These are phyloP conservation scores for Callopanchax toddi DNA, from an alignment of 2,113 vertebrate species.

Conservation along the genomic window DNA sequence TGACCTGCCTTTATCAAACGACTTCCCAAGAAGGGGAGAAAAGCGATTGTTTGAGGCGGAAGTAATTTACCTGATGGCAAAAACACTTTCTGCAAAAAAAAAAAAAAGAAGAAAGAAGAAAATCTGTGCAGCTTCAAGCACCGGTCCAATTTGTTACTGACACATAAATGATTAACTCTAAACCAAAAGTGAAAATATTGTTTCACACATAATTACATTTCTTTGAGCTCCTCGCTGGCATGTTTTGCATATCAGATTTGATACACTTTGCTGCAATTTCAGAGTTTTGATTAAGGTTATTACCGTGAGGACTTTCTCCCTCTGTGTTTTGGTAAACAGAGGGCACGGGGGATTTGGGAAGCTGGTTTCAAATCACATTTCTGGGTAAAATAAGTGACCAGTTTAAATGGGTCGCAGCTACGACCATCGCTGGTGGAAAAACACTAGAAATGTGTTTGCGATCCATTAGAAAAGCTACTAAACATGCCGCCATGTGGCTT, in stretches of 20 bases:
- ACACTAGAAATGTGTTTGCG: neutral
- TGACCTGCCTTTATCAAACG: conserved; percentile 27
- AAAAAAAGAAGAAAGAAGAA: neutral
- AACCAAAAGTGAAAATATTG: conserved; percentile 62
- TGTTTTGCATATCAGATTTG: conserved; percentile 54
- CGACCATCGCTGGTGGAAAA: neutral
- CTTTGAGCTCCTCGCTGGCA: conserved; percentile 39
- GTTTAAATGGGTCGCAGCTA: neutral
- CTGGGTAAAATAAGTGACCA: neutral
- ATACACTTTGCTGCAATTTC: conserved; percentile 39
- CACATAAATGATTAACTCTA: conserved; percentile 47
- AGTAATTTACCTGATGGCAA: conserved; percentile 49
- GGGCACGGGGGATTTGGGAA: conserved; percentile 2
- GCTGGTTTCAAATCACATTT: neutral
- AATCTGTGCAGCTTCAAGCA: conserved; percentile 35
- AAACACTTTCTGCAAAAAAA: conserved; percentile 47
- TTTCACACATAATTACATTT: conserved; percentile 61
- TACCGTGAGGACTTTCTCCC: conserved; percentile 16
- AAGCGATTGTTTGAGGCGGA: conserved; percentile 32
- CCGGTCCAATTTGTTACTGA: conserved; percentile 44
- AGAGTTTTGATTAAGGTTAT: conserved; percentile 45
- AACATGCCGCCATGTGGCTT: conserved; percentile 1
- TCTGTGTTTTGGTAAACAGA: conserved; percentile 37
- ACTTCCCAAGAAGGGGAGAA: conserved; percentile 6
- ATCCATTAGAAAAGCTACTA: conserved; percentile 4